Conservation (phyloP, 2,797 vertebrate genomes). For the Morus bassanus region DNA sequence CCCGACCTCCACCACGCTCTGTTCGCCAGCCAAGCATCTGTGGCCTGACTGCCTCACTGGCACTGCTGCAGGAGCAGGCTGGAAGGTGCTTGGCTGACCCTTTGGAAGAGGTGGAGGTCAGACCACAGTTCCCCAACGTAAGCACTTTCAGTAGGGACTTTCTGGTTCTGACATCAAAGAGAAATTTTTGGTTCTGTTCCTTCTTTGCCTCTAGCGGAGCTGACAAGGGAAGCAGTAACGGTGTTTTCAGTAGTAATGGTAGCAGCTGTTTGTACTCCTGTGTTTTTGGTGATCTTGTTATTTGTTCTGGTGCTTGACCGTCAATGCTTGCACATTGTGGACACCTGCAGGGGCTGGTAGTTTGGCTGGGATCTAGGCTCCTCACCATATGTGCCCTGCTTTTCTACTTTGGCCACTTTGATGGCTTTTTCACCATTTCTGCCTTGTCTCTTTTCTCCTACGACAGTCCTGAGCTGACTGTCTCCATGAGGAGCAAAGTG, state of each 20-base stretch:
- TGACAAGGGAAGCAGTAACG: neutral
- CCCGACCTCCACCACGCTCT: fast-evolving
- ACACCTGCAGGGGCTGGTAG: neutral
- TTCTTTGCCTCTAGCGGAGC: neutral
- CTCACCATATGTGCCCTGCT: neutral
- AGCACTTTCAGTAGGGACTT: neutral
- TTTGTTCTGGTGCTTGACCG: neutral
- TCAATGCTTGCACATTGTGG: neutral
- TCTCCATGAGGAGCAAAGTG: neutral
- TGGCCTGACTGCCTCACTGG: fast-evolving
- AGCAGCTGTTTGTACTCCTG: neutral
- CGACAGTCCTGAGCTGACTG: neutral
- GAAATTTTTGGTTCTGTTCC: neutral
- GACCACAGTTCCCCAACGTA: neutral
- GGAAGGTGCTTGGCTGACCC: neutral
- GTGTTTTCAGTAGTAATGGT: neutral
- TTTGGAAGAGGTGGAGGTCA: neutral
- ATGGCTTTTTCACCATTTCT: neutral
- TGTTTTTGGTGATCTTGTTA: neutral
- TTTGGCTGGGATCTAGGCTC: neutral
- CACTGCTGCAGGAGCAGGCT: neutral
- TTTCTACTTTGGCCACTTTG: neutral
- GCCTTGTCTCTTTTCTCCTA: neutral
- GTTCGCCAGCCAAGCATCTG: neutral
- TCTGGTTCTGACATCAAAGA: neutral